A percentile compares a stretch with the other conserved stretches of the same genome.
Evolutionary conservation across 2,797 vertebrate genomes (phyloP).

Genomic region (Malacoctenus gilli): DNA sequence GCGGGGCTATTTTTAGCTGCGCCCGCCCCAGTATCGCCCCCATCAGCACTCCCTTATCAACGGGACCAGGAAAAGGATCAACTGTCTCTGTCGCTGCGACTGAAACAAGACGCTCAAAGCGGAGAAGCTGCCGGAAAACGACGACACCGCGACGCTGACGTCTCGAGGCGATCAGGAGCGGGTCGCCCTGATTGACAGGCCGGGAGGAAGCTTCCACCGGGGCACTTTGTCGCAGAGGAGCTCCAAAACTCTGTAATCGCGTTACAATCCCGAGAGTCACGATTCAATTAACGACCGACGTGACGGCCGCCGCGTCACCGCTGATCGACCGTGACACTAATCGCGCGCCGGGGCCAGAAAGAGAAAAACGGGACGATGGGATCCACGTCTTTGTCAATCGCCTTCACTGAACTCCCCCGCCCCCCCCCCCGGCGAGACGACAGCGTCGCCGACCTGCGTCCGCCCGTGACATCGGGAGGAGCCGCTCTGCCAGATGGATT

Average conservation of each 20-base stretch:
- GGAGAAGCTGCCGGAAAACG: no score
- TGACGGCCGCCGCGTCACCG: constrained; percentile 1
- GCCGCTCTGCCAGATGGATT: constrained; percentile 5
- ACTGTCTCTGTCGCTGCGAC: not conserved
- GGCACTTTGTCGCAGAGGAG: constrained; percentile 7
- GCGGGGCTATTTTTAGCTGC: not conserved
- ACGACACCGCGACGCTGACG: not conserved
- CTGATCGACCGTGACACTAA: no score
- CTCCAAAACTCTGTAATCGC: not conserved
- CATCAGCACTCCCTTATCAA: no score
- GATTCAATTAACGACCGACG: not conserved
- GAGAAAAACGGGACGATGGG: no score
- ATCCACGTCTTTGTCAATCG: no score
- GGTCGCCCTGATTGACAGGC: not conserved
- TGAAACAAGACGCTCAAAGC: not conserved
- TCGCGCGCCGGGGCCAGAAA: no score
- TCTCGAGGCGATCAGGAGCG: not conserved
- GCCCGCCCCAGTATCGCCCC: not conserved
- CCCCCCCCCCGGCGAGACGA: no score
- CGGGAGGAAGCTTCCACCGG: not conserved
- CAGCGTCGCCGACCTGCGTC: no score
- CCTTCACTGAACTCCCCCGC: no score
- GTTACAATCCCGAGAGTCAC: no score
- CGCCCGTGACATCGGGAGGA: no score
- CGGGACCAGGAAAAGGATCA: not conserved